phyloP scores from a whole-genome alignment of 2,888 invertebrate species.

The Odontocerum albicorne region DNA sequence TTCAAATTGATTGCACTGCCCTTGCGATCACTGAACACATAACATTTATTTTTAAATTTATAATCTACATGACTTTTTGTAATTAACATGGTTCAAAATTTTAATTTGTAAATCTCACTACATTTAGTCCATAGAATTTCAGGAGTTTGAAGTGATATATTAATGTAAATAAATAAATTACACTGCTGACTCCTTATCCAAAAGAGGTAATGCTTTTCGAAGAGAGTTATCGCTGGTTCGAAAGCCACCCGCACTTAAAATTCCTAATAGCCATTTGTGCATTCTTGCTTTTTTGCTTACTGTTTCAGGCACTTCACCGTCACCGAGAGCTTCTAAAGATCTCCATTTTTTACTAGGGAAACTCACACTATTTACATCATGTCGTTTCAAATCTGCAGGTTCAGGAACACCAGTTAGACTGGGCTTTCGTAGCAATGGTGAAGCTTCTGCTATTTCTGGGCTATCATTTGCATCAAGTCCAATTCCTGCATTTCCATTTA shows the following conservation, averaged over 20 bases:
- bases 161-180: too few relatives aligned
- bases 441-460: constrained; percentile 31
- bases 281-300: constrained; percentile 65
- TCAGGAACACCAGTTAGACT: constrained; percentile 49
- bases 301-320: constrained; percentile 42
- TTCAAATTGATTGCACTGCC: neutral
- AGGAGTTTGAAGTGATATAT: too few relatives aligned
- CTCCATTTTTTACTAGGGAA: constrained; percentile 72
- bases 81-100: too few relatives aligned
- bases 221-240: constrained; percentile 61
- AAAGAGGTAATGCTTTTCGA: constrained; percentile 51
- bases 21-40: neutral
- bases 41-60: too few relatives aligned
- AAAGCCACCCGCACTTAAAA: constrained; percentile 72
- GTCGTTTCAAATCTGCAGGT: constrained; percentile 46
- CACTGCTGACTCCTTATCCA: constrained; percentile 56
- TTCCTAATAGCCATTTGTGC: constrained; percentile 72
- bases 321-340: constrained; percentile 71
- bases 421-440: constrained; percentile 54
- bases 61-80: too few relatives aligned
- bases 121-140: too few relatives aligned
- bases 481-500: constrained; percentile 49
- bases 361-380: constrained; percentile 52
- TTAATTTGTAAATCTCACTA: too few relatives aligned
- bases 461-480: constrained; percentile 45